Base-by-base conservation (phyloP, 1,140 invertebrate species). In the Cyclargus thomasi region DNA sequence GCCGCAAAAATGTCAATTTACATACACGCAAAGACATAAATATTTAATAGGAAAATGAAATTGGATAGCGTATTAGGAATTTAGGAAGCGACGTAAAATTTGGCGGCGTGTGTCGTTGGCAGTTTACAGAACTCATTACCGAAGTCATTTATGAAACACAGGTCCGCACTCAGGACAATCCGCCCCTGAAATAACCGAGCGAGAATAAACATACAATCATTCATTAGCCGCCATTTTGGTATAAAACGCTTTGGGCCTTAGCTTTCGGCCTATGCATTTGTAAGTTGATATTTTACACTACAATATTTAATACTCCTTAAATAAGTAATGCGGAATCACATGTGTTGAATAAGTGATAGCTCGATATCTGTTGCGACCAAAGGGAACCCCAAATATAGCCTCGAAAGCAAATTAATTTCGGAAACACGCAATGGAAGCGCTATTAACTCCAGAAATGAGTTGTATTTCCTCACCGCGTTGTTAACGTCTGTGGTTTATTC, bases 341-440 rank as follows among this genome's bases (percentile, higher is more conserved):
- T 23, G 53, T 5, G 21, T 57, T 17, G 14, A 64, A 64, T 20
- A 35, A 36, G 18, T 68, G 1, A 22, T 35, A 59, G 35, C 18
- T 21, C 2, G 39, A 47, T 29, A 29, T 35, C 36, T 5, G 18
- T 36, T 64, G 16, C 20, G 22, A 55, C 21, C 64, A 59, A 21
- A 64, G 53, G 62, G 74, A 79, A 74, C 79, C 76, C 80, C 67
- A 81, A 82, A 79, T 79, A 78, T 80, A 81, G 79, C 67, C 59
- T 76, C 67, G 65, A 76, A 83, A 83, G 83, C 71, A 86, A 87
- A 88, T 88, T 87, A 87, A 87, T 84, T 88, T 85, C 69, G 72
- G 62, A 70, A 80, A 75, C 86, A 88, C 86, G 86, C 86, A 80
- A 88, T 78, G 78, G 63, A 74, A 77, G 75, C 70, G 74, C 77